Base-by-base conservation (phyloP, 2,113 vertebrate genomes). In the cattle (Bos taurus) region DNA sequence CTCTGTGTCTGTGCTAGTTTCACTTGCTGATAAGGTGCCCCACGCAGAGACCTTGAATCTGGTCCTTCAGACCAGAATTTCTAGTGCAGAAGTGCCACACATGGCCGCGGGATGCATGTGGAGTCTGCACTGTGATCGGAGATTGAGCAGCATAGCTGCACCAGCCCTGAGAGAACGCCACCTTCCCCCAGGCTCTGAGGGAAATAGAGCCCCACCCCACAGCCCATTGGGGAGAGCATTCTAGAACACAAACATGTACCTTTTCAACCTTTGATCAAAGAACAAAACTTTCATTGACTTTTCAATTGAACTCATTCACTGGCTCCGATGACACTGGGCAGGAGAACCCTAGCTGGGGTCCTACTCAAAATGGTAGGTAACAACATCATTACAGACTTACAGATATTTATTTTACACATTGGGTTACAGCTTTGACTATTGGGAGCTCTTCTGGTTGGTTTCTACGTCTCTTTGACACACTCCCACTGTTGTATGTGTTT, bases 91-190 rank as follows among this genome's bases (percentile, higher is more conserved):
- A 10, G 48, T 30, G 0, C 19, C 33, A 12, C 7, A 3, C 46
- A 26, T 6, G 6, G 80, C 50, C 1, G 30, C 3, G 17, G 28
- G 80, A 19, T 12, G 3, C 6, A 8, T 0, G 33, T 1, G 30
- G 48, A 13, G 11, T 4, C 80, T 12, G 48, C 10, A 3, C 48
- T 23, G 46, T 8, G 28, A n/a, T 13, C 78, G 48, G 48, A n/a
- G 19, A 12, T 0, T 7, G 30, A 54, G 80, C 33, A 13, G 30
- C 17, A 2, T 30, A 7, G 30, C 30, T n/a, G 80, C 48, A 7
- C 10, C 80, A 13, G 16, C 6, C 33, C 19, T 7, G 19, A 16
- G 17, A 52, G 30, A 33, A 33, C 1, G 11, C 30, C 48, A 30
- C 46, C 77, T 12, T 52, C 48, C 4, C 28, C 48, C 1, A 1